A percentile compares a stretch with the other conserved stretches of the same genome.
Evolutionary conservation across 1,140 invertebrate genomes (phyloP).

Genomic region (Aricia agestis): DNA sequence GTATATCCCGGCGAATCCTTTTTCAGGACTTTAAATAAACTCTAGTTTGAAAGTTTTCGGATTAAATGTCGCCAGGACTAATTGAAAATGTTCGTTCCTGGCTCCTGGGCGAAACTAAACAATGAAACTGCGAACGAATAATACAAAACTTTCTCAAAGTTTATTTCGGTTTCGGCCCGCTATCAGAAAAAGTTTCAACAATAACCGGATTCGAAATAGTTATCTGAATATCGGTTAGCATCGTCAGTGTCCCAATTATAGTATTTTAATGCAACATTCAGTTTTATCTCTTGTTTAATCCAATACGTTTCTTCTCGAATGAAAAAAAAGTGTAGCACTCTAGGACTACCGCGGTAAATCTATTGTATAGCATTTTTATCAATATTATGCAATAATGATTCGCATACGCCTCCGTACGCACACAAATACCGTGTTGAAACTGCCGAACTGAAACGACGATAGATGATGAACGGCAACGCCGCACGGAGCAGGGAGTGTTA

Average conservation of each 20-base stretch:
- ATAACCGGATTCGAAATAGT: background rate
- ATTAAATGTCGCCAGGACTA: constrained; percentile 2
- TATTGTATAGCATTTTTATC: no score
- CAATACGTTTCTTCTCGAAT: no score
- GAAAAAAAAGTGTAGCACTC: no score
- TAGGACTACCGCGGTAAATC: no score
- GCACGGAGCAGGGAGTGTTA: no score
- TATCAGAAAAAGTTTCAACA: background rate
- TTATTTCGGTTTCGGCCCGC: background rate
- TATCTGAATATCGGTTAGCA: background rate
- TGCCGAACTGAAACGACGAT: no score
- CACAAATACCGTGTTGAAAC: no score
- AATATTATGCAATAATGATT: no score
- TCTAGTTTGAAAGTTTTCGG: background rate
- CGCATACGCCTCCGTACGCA: no score
- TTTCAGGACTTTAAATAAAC: background rate
- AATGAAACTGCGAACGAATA: background rate
- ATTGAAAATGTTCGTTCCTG: background rate
- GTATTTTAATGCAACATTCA: background rate
- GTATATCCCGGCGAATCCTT: background rate
- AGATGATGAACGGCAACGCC: no score
- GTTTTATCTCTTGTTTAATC: no score
- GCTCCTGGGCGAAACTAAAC: background rate
- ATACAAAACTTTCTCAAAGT: background rate
- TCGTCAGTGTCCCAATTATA: no score